A percentile compares a stretch with the other conserved stretches of the same genome.
These are phyloP conservation scores for Nerophis lumbriciformis DNA, from an alignment of 2,113 vertebrate genomes.

Conservation along the genomic window DNA sequence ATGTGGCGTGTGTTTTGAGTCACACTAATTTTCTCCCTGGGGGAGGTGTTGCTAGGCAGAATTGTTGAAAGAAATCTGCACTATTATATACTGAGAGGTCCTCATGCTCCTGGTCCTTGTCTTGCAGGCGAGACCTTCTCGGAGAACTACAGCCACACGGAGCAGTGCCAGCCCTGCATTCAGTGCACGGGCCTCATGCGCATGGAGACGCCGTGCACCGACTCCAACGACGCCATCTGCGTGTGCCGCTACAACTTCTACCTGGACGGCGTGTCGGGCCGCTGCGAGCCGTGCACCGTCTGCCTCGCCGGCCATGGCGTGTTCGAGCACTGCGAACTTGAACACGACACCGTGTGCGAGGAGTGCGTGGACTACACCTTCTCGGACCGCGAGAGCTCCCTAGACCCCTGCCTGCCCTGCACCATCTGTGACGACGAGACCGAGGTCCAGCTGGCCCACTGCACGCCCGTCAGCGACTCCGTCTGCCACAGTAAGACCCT, in stretches of 20 bases:
- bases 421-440: constrained; percentile 84
- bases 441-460: constrained; percentile 68
- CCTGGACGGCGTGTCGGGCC: constrained; percentile 45
- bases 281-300: constrained; percentile 77
- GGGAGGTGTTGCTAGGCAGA: background rate
- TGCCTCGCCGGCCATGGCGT: constrained; percentile 83
- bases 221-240: constrained; percentile 87
- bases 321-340: constrained; percentile 71
- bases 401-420: constrained; percentile 95
- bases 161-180: constrained; percentile 80
- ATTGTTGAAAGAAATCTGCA: background rate
- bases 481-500: constrained; percentile 79
- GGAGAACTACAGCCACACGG: constrained; percentile 81
- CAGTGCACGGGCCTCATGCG: constrained; percentile 85
- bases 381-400: constrained; percentile 86
- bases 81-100: background rate
- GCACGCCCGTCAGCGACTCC: constrained; percentile 73
- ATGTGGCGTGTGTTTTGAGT: no score
- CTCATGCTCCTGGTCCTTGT: background rate
- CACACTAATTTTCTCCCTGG: no score
- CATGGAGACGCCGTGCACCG: constrained; percentile 90
- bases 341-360: constrained; percentile 86
- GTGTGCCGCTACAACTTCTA: constrained; percentile 85
- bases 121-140: constrained; percentile 85
- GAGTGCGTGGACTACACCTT: constrained; percentile 82